Percentiles rank a stretch among this genome's conserved stretches.
Conservation (phyloP, 2,113 vertebrate genomes). For the Siphamia tubifer region DNA sequence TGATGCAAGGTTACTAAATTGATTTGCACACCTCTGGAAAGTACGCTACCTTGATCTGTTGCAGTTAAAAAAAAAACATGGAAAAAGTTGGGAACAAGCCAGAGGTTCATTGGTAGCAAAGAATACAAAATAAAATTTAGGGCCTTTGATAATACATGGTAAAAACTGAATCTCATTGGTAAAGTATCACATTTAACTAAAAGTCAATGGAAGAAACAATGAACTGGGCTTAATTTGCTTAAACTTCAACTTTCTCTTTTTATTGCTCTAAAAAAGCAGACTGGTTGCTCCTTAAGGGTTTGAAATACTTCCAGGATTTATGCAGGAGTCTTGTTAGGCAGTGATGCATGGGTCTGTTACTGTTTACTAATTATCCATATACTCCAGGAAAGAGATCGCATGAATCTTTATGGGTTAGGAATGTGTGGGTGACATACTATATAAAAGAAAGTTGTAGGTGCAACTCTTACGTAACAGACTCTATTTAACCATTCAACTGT, state of each 20-base stretch:
- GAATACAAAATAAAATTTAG: not conserved
- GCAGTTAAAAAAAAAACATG: not conserved
- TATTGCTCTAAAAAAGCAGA: constrained; percentile 37
- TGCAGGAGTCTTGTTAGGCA: constrained; percentile 23
- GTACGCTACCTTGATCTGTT: not conserved
- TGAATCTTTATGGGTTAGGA: not conserved
- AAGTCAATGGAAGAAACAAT: not conserved
- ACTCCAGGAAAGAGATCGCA: constrained; percentile 11
- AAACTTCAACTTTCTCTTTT: constrained; percentile 5
- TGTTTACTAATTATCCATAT: constrained; percentile 47
- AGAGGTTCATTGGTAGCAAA: not conserved
- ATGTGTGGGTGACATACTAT: not conserved
- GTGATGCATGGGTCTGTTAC: constrained; percentile 37
- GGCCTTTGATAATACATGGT: not conserved
- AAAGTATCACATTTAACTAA: not conserved
- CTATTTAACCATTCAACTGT: constrained; percentile 33
- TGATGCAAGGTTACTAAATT: not conserved
- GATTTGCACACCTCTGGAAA: not conserved
- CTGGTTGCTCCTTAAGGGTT: constrained; percentile 63
- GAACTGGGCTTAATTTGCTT: not conserved
- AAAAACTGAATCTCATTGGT: not conserved
- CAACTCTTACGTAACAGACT: constrained; percentile 24
- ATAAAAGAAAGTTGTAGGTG: constrained; percentile 22
- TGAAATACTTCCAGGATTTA: constrained; percentile 64
- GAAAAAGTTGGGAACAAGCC: too few species aligned